These are phyloP conservation scores for Ancistrus triradiatus DNA, from an alignment of 2,113 vertebrate genomes.

Conservation along the genomic window DNA sequence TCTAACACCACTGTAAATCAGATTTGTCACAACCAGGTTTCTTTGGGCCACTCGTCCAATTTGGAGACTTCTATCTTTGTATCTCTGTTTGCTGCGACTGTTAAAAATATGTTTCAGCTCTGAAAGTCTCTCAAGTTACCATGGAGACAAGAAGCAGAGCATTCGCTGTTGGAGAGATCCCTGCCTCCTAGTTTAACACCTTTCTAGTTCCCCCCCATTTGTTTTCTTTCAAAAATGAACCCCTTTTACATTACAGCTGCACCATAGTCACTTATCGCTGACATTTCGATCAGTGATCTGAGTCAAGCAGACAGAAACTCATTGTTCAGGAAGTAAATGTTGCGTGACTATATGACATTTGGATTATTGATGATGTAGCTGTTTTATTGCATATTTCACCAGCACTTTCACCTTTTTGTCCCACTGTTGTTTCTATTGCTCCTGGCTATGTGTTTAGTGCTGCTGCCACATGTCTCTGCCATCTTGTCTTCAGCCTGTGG, in stretches of 20 bases:
- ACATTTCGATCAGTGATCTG: background rate
- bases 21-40: slow-evolving; percentile 3
- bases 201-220: slow-evolving; percentile 1
- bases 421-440: background rate
- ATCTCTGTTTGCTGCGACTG: slow-evolving; percentile 32
- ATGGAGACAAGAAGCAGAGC: slow-evolving; percentile 39
- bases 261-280: background rate
- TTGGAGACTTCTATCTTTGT: slow-evolving; percentile 22
- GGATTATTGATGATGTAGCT: slow-evolving; percentile 11
- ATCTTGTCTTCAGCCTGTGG: background rate
- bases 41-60: slow-evolving; percentile 11
- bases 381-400: background rate
- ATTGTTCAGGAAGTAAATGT: slow-evolving; percentile 18
- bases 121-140: slow-evolving; percentile 43
- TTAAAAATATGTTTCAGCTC: slow-evolving; percentile 41
- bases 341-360: slow-evolving; percentile 24
- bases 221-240: slow-evolving; percentile 35
- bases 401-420: background rate
- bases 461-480: slow-evolving; percentile 14
- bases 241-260: background rate
- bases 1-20: no score
- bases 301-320: background rate
- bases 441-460: no score
- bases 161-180: slow-evolving; percentile 17
- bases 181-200: slow-evolving; percentile 24